Percentiles rank a stretch among this genome's conserved stretches.
Evolutionary conservation across 1,140 invertebrate species (phyloP).

Genomic region (Brevipalpus yothersi): DNA sequence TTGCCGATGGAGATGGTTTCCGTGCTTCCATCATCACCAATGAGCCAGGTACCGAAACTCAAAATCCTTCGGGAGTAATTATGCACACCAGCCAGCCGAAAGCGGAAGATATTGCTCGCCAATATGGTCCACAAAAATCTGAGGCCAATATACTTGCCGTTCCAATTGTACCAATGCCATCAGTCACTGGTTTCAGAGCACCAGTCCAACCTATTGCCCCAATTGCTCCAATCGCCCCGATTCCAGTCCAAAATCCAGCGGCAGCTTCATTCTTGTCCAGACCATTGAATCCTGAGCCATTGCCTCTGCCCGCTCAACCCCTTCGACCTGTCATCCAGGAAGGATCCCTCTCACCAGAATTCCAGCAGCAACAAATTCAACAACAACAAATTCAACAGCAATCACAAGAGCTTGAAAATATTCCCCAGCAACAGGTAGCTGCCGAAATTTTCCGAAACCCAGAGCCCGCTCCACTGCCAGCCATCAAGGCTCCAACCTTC

Average conservation of each 20-base stretch:
- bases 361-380: not conserved
- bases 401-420: not conserved
- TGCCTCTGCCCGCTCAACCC: not conserved
- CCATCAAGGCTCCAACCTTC: not conserved
- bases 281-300: not conserved
- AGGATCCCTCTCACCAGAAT: not conserved
- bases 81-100: conserved; percentile 4
- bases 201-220: not conserved
- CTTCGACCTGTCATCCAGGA: not conserved
- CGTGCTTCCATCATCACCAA: conserved; percentile 17
- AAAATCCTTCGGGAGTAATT: conserved; percentile 5
- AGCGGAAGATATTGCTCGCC: conserved; percentile 1
- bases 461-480: not conserved
- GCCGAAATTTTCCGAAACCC: not conserved
- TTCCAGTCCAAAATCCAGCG: not conserved
- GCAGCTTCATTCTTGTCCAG: not conserved
- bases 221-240: not conserved
- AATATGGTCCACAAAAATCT: not conserved
- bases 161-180: not conserved
- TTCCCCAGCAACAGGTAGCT: not conserved
- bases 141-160: not conserved
- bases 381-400: not conserved
- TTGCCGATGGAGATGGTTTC: conserved; percentile 17
- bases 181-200: too few relatives aligned
- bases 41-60: conserved; percentile 9